Percentiles rank a stretch among this genome's conserved stretches.
These are phyloP conservation scores for Coilia nasus DNA, from an alignment of 2,797 vertebrate genomes.

Conservation along the genomic window DNA sequence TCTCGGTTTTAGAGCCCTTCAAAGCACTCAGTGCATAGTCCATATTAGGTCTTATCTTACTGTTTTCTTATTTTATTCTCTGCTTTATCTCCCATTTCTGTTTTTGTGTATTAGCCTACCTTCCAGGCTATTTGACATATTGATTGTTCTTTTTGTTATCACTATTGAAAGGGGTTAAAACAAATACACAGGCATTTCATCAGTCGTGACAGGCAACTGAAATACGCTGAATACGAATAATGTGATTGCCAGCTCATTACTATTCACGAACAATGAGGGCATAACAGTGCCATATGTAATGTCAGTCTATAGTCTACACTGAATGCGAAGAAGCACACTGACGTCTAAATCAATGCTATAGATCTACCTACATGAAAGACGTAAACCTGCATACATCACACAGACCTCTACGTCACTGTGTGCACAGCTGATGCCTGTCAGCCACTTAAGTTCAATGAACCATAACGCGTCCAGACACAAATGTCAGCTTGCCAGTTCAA, in stretches of 20 bases:
- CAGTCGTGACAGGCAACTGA: constrained; percentile 1
- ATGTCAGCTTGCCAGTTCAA: constrained; percentile 57
- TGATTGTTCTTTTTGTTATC: neutral
- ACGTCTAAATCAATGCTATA: neutral
- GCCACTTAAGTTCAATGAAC: constrained; percentile 60
- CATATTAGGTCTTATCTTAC: no score
- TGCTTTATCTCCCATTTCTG: neutral
- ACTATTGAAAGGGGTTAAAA: neutral
- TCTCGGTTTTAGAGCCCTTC: no score
- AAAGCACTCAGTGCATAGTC: no score
- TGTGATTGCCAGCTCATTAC: neutral
- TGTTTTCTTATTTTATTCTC: no score
- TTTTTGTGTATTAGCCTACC: neutral
- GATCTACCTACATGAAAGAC: neutral
- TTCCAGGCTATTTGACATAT: neutral
- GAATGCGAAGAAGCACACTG: neutral
- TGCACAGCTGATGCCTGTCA: constrained; percentile 71
- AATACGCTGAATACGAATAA: constrained; percentile 14
- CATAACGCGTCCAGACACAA: constrained; percentile 70
- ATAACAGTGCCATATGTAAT: neutral
- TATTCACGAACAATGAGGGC: neutral
- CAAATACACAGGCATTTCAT: neutral
- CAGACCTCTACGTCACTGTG: constrained; percentile 68
- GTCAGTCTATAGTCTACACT: neutral
- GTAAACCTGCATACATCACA: constrained; percentile 18